phyloP scores from a whole-genome alignment of 2,888 invertebrate genomes.

The Athalia cordata region DNA sequence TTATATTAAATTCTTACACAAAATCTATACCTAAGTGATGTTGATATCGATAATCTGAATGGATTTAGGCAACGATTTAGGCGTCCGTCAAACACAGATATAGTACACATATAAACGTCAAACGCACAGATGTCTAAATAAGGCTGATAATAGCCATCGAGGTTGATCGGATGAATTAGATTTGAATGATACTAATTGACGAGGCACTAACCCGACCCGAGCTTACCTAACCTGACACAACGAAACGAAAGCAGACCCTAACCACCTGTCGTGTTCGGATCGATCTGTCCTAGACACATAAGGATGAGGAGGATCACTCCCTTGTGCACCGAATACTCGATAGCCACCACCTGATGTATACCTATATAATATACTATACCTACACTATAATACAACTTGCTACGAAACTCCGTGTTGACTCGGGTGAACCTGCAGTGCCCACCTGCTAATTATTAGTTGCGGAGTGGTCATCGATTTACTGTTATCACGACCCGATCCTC shows the following conservation, averaged over 20 bases:
- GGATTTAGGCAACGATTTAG: too few relatives aligned
- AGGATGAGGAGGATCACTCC: background rate
- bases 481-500: constrained; percentile 47
- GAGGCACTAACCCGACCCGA: too few relatives aligned
- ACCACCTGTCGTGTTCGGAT: constrained; percentile 35
- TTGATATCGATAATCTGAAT: too few relatives aligned
- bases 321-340: background rate
- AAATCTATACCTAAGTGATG: too few relatives aligned
- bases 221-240: too few relatives aligned
- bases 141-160: too few relatives aligned
- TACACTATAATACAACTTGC: background rate
- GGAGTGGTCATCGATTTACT: constrained; percentile 49
- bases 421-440: constrained; percentile 14
- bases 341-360: background rate
- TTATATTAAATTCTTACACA: too few relatives aligned
- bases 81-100: too few relatives aligned
- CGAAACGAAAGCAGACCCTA: background rate
- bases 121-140: too few relatives aligned
- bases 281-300: background rate
- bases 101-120: too few relatives aligned
- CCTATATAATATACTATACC: background rate
- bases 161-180: too few relatives aligned
- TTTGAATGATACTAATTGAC: too few relatives aligned
- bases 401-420: constrained; percentile 33
- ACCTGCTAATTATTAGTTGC: constrained; percentile 37